Base-by-base conservation (phyloP, 2,888 invertebrate genomes). In the Acleris emargana region DNA sequence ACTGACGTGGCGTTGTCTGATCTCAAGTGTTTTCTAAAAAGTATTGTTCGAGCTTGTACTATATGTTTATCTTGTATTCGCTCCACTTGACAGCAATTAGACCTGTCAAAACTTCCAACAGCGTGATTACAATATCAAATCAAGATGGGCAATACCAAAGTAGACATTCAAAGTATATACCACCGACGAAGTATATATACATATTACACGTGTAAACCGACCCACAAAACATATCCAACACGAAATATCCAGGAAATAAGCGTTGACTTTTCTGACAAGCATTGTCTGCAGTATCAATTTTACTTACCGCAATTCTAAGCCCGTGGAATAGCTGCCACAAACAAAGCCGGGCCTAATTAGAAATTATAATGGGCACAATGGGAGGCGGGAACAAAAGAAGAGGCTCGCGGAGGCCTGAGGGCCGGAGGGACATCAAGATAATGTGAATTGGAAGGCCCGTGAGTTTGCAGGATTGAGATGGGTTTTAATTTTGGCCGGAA, bases 361-460 rank as follows among this genome's bases (percentile, higher is more conserved):
- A 22, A 51, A 63, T 58, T 63, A 53, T 53, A 52, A 63, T 53
- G 42, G 38, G 43, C 6, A 63, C 57, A 63, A 63, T 63, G 20
- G 49, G 52, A n/a, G 45, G n/a, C 13, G 16, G 13, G 43, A 58
- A 63, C 63, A 63, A 63, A 58, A 22, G 62, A 62, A 38, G 38
- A 38, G 38, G 38, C 38, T 38, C 38, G 50, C 43, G 18, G 62
- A 55, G 50, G 50, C 25, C 18, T 20, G 45, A 38, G 58, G 51
- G 58, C 51, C 52, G 58, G 38, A 52, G 42, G 38, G 9, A 47
- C 51, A 63, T 63, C 58, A 58, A 58, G 63, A 63, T 63, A 63
- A 63, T 32, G 57, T 25, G 58, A 38, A 52, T 63, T 58, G 18
- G 32, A 18, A 38, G 47, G 32, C 53, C 43, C 1, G 43, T 16